Evolutionary conservation across 2,888 invertebrate genomes (phyloP).

Genomic region (Drosophila anomalata): DNA sequence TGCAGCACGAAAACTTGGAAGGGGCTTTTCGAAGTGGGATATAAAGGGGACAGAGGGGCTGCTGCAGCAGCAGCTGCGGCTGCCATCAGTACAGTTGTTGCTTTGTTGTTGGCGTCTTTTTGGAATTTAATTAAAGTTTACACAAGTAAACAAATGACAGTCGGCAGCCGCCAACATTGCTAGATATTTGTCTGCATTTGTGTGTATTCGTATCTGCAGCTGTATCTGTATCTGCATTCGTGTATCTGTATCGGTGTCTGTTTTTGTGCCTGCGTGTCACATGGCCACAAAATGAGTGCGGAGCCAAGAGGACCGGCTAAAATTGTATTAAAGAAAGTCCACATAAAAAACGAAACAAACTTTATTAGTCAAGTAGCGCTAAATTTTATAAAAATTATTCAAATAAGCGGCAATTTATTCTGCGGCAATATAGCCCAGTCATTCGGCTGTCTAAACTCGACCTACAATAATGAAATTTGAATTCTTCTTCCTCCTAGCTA

Average conservation of each 20-base stretch:
- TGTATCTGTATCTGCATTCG: not conserved
- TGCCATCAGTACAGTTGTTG: slow-evolving; percentile 54
- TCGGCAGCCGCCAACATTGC: slow-evolving; percentile 62
- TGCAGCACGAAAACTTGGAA: slow-evolving; percentile 15
- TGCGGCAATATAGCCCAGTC: not conserved
- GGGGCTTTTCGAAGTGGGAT: not conserved
- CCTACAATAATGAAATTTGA: not conserved
- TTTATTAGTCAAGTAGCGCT: too few relatives aligned
- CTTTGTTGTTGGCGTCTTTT: slow-evolving; percentile 65
- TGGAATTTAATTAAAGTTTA: slow-evolving; percentile 78
- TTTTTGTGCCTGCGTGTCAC: slow-evolving; percentile 49
- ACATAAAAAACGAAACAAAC: not conserved
- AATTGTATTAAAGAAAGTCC: slow-evolving; percentile 69
- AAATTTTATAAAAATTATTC: too few relatives aligned
- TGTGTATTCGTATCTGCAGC: slow-evolving; percentile 12
- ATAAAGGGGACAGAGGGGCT: slow-evolving; percentile 10
- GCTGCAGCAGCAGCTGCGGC: slow-evolving; percentile 44
- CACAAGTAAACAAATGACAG: slow-evolving; percentile 79
- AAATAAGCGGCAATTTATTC: not conserved
- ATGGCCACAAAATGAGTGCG: slow-evolving; percentile 66
- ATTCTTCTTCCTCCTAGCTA: not conserved
- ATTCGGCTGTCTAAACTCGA: not conserved
- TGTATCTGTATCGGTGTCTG: slow-evolving; percentile 4
- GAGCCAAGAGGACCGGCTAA: slow-evolving; percentile 49
- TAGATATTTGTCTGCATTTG: slow-evolving; percentile 41